Evolutionary conservation across 30 jellyfish, hydroid and myxozoan species (phyloP).

Genomic region (Mastigias papua): DNA sequence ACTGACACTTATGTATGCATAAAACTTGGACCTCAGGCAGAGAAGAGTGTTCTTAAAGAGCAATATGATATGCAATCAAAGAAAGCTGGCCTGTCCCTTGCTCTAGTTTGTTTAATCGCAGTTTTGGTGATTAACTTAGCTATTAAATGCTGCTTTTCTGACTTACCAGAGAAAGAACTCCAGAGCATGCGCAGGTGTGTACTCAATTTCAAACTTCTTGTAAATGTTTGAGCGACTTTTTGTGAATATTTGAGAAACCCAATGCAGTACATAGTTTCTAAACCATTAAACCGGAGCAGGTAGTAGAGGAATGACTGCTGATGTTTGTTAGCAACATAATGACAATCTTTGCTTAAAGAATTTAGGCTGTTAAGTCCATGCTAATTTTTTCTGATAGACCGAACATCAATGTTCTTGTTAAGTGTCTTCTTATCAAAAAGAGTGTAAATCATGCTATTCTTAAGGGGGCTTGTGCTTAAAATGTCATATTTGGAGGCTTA

Average conservation of each 20-base stretch:
- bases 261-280: too few species aligned
- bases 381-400: too few species aligned
- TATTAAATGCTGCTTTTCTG: slow-evolving; percentile 47
- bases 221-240: neutral
- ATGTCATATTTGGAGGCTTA: too few species aligned
- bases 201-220: neutral
- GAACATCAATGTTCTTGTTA: too few species aligned
- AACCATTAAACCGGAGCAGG: too few species aligned
- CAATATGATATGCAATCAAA: slow-evolving; percentile 7
- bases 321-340: too few species aligned
- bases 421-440: too few species aligned
- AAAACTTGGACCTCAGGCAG: slow-evolving; percentile 41
- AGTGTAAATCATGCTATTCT: too few species aligned
- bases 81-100: slow-evolving; percentile 22
- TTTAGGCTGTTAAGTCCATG: neutral
- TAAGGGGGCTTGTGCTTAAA: too few species aligned
- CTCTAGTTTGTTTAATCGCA: slow-evolving; percentile 1
- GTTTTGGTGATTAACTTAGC: neutral
- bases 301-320: too few species aligned
- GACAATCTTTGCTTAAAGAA: too few species aligned
- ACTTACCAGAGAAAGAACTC: slow-evolving; percentile 34
- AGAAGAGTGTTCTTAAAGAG: neutral
- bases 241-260: too few species aligned
- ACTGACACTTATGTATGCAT: slow-evolving; percentile 59
- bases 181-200: slow-evolving; percentile 51